These are phyloP conservation scores for Pseudonaja textilis DNA, from an alignment of 2,113 vertebrate species.

Conservation along the genomic window DNA sequence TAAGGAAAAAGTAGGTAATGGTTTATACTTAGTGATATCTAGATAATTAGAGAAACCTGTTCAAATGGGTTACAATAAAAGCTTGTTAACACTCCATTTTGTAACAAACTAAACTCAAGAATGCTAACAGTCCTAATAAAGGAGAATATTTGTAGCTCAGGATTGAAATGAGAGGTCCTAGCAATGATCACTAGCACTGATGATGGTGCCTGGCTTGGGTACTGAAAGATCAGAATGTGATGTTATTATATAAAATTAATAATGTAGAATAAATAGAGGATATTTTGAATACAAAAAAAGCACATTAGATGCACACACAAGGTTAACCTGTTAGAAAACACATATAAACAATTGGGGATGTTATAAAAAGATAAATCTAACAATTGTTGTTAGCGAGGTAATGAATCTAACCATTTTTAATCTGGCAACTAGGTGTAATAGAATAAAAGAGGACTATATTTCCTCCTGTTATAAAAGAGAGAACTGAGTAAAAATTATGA, in stretches of 20 bases:
- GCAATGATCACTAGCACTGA: neutral
- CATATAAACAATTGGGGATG: neutral
- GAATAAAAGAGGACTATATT: neutral
- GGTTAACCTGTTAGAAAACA: neutral
- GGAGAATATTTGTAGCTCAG: neutral
- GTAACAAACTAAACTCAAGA: neutral
- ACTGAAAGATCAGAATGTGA: neutral
- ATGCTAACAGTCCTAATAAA: neutral
- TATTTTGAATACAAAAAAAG: neutral
- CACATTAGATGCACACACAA: neutral
- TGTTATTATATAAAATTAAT: neutral
- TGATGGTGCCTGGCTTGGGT: neutral
- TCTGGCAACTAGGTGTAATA: neutral
- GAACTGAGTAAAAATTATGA: neutral
- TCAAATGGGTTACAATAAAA: neutral
- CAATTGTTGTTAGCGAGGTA: neutral
- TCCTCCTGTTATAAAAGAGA: neutral
- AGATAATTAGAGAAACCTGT: neutral
- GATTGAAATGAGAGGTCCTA: neutral
- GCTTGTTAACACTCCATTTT: neutral
- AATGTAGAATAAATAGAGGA: neutral
- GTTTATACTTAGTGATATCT: neutral
- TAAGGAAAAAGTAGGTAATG: neutral
- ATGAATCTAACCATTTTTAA: neutral
- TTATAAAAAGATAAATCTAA: neutral